Percentiles rank a stretch among this genome's conserved stretches.
Evolutionary conservation across 1,140 invertebrate species (phyloP).

Genomic region (Nilaparvata lugens): DNA sequence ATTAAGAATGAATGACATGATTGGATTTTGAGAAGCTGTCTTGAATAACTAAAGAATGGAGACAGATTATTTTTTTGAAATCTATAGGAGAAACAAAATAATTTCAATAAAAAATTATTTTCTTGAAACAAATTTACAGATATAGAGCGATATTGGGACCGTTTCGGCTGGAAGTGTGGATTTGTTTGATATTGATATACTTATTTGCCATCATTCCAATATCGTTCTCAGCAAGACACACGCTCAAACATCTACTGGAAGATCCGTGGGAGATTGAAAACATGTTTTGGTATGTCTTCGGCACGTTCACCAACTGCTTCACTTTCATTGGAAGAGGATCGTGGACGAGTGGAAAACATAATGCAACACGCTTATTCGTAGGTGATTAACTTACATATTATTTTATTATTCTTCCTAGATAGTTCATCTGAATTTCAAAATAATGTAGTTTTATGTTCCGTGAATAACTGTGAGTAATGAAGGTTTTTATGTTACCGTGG

Average conservation of each 20-base stretch:
- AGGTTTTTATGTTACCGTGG: too few relatives aligned
- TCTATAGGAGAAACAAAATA: too few relatives aligned
- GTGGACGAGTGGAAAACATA: conserved; percentile 55
- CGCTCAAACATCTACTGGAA: conserved; percentile 48
- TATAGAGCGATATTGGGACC: conserved; percentile 73
- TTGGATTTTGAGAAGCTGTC: too few relatives aligned
- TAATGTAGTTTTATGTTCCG: too few relatives aligned
- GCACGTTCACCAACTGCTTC: conserved; percentile 70
- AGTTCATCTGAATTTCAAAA: too few relatives aligned
- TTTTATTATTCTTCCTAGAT: too few relatives aligned
- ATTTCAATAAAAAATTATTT: too few relatives aligned
- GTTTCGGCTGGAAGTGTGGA: conserved; percentile 66
- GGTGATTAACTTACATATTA: too few relatives aligned
- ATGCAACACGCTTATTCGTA: conserved; percentile 54
- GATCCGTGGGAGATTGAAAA: conserved; percentile 58
- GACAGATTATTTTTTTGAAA: too few relatives aligned
- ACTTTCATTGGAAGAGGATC: conserved; percentile 55
- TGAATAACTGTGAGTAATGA: too few relatives aligned
- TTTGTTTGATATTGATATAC: conserved; percentile 55
- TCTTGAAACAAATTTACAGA: conserved; percentile 34
- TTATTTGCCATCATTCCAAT: conserved; percentile 59
- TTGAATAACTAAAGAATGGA: too few relatives aligned
- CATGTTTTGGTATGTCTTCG: conserved; percentile 54
- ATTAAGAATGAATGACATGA: too few relatives aligned
- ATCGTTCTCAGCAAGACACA: conserved; percentile 55